Evolutionary conservation across 1,140 invertebrate genomes (phyloP).

Genomic region (Meloidogyne chitwoodi): DNA sequence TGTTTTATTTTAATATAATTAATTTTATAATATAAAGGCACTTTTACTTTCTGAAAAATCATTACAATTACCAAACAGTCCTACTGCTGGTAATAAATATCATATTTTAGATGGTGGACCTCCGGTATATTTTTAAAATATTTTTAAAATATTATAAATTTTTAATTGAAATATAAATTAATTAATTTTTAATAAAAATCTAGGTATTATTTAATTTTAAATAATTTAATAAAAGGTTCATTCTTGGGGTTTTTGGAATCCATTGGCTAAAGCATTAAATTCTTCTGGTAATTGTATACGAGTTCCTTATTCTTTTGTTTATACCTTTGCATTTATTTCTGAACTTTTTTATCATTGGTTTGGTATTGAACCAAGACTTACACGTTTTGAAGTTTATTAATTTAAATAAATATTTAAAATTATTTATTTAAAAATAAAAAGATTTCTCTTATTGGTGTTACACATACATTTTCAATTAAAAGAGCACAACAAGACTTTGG

Average conservation of each 20-base stretch:
- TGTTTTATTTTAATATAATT: background rate
- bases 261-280: conserved; percentile 30
- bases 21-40: conserved; percentile 24
- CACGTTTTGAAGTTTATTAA: conserved; percentile 39
- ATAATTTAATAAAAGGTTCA: conserved; percentile 20
- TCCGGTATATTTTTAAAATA: conserved; percentile 33
- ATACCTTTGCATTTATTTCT: conserved; percentile 30
- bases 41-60: conserved; percentile 43
- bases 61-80: conserved; percentile 25
- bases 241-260: conserved; percentile 32
- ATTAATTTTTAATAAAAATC: too few relatives aligned
- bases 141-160: too few relatives aligned
- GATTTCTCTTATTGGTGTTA: conserved; percentile 31
- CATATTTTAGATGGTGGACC: conserved; percentile 40
- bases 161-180: too few relatives aligned
- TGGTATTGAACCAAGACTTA: conserved; percentile 38
- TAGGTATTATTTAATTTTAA: too few relatives aligned
- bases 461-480: conserved; percentile 45
- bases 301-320: conserved; percentile 25
- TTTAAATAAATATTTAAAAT: background rate
- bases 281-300: conserved; percentile 4
- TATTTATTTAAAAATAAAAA: background rate
- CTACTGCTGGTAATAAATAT: conserved; percentile 34
- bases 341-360: conserved; percentile 34
- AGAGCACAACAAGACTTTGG: conserved; percentile 32